Evolutionary conservation across 2,113 vertebrate genomes (phyloP), one percentile per base, ranked within the genome.

Genomic region (Diphyllodes magnificus): DNA sequence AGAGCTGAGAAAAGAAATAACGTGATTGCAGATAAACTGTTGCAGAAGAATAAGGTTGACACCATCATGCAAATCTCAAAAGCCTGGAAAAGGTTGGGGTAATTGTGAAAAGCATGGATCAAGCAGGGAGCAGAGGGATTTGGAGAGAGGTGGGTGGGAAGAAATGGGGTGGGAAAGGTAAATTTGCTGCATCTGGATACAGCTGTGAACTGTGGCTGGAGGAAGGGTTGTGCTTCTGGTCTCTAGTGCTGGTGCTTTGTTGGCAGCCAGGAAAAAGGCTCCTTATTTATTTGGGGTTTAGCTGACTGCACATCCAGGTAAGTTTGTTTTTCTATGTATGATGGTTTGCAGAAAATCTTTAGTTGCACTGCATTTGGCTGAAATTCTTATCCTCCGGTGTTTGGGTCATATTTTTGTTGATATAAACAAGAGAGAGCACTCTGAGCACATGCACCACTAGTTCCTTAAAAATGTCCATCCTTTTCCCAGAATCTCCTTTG

Each of bases 201-300:
- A 64, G 33, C 3, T 61, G 22, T 39, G 8, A 18, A 7, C 1
- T 35, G 12, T 33, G 30, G 14, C 7, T 49, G 13, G 16, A 68
- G 25, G 7, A 81, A 37, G 20, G 6, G 60, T 13, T 22, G 3
- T 28, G 25, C 1, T 56, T 7, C 5, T 28, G 18, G 11, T 37
- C 4, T 64, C 10, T 3, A 9, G 64, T 2, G 21, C 7, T 86
- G 42, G 10, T 81, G 47, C 9, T 78, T 60, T 66, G 22, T 7
- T 76, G 37, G 18, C 1, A 35, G 27, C 4, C 4, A 35, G 20
- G 18, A 28, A 7, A 42, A 42, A 90, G 23, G 8, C 13, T 90
- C 13, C 14, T 75, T 1, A 0, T 24, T 2, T 14, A 0, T 19
- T 28, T 49, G 19, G 25, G 27, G 6, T 42, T 75, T 37, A 45